A percentile compares a stretch with the other conserved stretches of the same genome.
Evolutionary conservation across 2,113 vertebrate species (phyloP).

Genomic region (Clarias batrachus): DNA sequence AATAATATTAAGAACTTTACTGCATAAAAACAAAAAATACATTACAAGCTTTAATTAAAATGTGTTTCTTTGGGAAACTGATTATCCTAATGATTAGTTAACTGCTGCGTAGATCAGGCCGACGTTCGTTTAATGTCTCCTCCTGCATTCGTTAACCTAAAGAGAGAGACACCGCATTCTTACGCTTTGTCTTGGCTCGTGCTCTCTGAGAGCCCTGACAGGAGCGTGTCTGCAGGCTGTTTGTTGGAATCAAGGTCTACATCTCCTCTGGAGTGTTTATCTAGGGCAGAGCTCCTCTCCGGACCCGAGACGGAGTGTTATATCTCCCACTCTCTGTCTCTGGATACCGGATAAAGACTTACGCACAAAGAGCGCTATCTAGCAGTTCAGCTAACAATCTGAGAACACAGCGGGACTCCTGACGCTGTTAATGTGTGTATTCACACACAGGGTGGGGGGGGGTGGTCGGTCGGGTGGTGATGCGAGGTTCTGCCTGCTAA

Average conservation of each 20-base stretch:
- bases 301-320: conserved; percentile 53
- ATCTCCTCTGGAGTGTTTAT: conserved; percentile 52
- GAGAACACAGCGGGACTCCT: conserved; percentile 56
- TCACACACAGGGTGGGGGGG: neutral
- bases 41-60: neutral
- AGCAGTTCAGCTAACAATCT: conserved; percentile 60
- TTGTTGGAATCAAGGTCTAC: neutral
- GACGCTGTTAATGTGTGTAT: conserved; percentile 60
- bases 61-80: neutral
- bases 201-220: neutral
- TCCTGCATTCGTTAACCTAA: neutral
- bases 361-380: conserved; percentile 59
- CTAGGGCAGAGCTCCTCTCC: conserved; percentile 54
- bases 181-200: neutral
- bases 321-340: conserved; percentile 43
- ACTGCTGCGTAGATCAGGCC: neutral
- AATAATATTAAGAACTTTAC: too few species aligned
- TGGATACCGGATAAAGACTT: conserved; percentile 59
- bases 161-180: neutral
- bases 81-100: neutral
- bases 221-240: neutral
- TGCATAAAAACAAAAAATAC: neutral
- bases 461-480: too few species aligned
- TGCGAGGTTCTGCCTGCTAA: conserved; percentile 32
- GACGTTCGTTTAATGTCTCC: neutral